These are phyloP conservation scores for Adelges cooleyi DNA, from an alignment of 1,140 invertebrate species.

Conservation along the genomic window DNA sequence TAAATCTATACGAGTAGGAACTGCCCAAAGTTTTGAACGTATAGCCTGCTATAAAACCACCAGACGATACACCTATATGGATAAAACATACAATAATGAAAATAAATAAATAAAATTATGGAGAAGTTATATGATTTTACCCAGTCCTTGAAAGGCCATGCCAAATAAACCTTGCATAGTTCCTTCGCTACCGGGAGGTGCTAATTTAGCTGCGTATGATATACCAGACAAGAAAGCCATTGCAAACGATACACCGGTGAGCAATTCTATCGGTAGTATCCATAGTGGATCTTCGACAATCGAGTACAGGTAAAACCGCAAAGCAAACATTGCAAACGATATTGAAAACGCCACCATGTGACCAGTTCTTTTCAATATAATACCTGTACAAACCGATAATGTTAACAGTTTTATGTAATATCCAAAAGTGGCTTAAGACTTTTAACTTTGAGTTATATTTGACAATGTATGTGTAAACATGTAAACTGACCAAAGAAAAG, in stretches of 20 bases:
- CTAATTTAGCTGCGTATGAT: constrained; percentile 71
- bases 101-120: background rate
- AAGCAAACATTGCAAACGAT: constrained; percentile 57
- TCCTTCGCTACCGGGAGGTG: constrained; percentile 71
- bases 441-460: too few species aligned
- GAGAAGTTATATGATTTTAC: constrained; percentile 36
- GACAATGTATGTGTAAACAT: too few species aligned
- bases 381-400: too few species aligned
- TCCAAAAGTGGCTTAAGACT: too few species aligned
- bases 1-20: background rate
- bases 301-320: constrained; percentile 72
- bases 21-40: background rate
- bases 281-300: constrained; percentile 66
- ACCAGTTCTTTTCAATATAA: background rate
- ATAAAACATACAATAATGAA: background rate
- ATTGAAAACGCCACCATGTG: constrained; percentile 70
- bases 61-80: background rate
- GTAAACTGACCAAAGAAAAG: background rate
- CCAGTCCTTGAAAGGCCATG: constrained; percentile 75
- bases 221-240: constrained; percentile 66
- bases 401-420: too few species aligned
- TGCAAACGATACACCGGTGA: constrained; percentile 54
- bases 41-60: background rate
- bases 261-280: constrained; percentile 68
- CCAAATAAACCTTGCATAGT: constrained; percentile 75